Evolutionary conservation across 2,888 invertebrate species (phyloP), one percentile per base, ranked within the genome.

Genomic region (Patella caerulea): DNA sequence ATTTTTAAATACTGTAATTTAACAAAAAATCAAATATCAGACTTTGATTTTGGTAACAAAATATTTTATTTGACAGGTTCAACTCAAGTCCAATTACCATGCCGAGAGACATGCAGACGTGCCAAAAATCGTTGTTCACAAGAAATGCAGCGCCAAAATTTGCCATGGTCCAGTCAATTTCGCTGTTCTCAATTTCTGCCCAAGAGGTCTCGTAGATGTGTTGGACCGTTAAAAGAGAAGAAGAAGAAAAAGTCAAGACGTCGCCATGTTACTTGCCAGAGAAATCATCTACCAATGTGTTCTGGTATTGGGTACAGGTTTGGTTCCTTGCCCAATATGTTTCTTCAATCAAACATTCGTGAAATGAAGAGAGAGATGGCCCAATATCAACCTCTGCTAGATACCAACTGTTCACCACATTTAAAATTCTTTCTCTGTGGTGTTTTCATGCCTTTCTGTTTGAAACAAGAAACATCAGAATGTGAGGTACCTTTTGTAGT

Each of bases 321-420:
- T 24, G 87, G 86, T 9, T 86, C 86, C 9, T 79, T 89, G n/a
- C 88, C 88, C 0, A 89, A 89, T 76, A 82, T 85, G 81, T 89
- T 87, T 75, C 77, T 85, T 59, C 89, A 89, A 80, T 78, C 82
- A 5, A 79, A 84, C 71, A 71, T 82, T 55, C 17, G 73, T 4
- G 82, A 83, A 72, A 86, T 88, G 54, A 73, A 78, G 7, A 74
- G 24, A 4, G 88, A 88, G 76, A 81, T 88, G 81, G 71, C 77
- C 14, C 86, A 85, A 71, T 88, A 86, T 77, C 77, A 82, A 15
- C 69, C 79, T 9, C 77, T 88, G 19, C 29, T 87, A 0, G 78
- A 81, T 29, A 82, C 85, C 3, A 79, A 82, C 7, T 88, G 88
- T 73, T 83, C 85, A 65, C 70, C 74, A 5, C 75, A 86, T 69